Base-by-base conservation (phyloP, 1,140 invertebrate genomes). In the Centruroides vittatus region DNA sequence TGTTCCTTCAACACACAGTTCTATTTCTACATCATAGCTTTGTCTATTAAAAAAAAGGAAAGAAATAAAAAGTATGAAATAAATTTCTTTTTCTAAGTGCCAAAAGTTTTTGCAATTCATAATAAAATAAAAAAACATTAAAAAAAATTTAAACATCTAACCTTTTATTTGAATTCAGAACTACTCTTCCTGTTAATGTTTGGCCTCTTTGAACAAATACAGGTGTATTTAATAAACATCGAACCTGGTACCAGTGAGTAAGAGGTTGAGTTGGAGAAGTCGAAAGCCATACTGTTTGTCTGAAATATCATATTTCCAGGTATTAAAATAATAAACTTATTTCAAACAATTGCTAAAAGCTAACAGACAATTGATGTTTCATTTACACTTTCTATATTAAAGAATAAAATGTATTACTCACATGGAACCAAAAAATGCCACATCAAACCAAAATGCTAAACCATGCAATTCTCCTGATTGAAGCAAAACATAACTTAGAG, bases 231-330 rank as follows among this genome's bases (percentile, higher is more conserved):
- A 99, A 72, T 46, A 99, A 78, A 75, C 95, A 99, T 52, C 96
- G 81, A 9, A 99, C 95, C 82, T 99, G 95, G 76, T 99, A 99
- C 96, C 96, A 99, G 76, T 99, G 96, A 47, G 96, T 99, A 3
- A 99, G 76, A n/a, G 95, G 92, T 73, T 98, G 93, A 13, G 93
- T 98, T 0, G 96, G 96, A 7, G 94, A 84, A 34, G 96, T 99
- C n/a, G 94, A 98, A 5, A 99, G 75, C 94, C 95, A 99, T 57
- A 98, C 85, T 59, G 89, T 86, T 70, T 91, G 85, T 62, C 78
- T 79, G 61, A 41, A 41, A 41, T 41, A 23, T 23, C 23, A 12
- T 3, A 57, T 34, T 2, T 47, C 8, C 46, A 23, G 23, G 23
- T 23, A 23, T 23, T 23, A 23, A 23, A 23, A 23, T 23, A 23